Percentiles rank a stretch among this genome's conserved stretches.
phyloP scores from a whole-genome alignment of 2,113 vertebrate species.

The Potamarius usumacintae region DNA sequence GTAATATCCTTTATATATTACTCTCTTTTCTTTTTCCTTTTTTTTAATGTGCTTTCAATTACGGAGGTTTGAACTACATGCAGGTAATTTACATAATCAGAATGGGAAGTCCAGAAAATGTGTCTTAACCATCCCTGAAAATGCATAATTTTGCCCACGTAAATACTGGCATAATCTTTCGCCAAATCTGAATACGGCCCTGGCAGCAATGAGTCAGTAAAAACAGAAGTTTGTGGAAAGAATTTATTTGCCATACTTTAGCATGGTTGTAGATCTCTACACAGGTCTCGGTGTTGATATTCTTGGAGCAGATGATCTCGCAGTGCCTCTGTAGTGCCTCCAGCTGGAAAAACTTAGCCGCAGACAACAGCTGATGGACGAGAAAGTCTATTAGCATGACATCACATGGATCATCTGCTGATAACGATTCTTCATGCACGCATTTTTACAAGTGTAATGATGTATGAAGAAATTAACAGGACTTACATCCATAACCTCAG shows the following conservation, averaged over 20 bases:
- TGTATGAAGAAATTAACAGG: background rate
- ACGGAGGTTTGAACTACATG: background rate
- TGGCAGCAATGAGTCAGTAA: background rate
- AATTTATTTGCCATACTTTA: conserved; percentile 75
- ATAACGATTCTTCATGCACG: background rate
- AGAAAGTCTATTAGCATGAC: conserved; percentile 11
- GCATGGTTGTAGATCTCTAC: conserved; percentile 98
- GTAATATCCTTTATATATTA: background rate
- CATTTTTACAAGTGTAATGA: background rate
- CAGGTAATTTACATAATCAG: background rate
- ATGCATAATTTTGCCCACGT: background rate
- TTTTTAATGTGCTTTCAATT: too few relatives aligned
- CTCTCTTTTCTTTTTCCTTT: too few relatives aligned
- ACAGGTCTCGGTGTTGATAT: conserved; percentile 94
- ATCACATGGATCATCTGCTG: background rate
- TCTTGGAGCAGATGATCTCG: conserved; percentile 97
- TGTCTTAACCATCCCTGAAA: background rate
- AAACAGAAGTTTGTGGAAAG: background rate
- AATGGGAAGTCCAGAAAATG: background rate
- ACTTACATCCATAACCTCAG: conserved; percentile 95
- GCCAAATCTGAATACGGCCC: background rate
- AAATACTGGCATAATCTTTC: background rate
- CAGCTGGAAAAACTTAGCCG: conserved; percentile 97
- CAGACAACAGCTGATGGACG: conserved; percentile 87
- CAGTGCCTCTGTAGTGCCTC: conserved; percentile 97